These are phyloP conservation scores for Cebidichthys violaceus DNA, from an alignment of 2,113 vertebrate genomes.

Conservation along the genomic window DNA sequence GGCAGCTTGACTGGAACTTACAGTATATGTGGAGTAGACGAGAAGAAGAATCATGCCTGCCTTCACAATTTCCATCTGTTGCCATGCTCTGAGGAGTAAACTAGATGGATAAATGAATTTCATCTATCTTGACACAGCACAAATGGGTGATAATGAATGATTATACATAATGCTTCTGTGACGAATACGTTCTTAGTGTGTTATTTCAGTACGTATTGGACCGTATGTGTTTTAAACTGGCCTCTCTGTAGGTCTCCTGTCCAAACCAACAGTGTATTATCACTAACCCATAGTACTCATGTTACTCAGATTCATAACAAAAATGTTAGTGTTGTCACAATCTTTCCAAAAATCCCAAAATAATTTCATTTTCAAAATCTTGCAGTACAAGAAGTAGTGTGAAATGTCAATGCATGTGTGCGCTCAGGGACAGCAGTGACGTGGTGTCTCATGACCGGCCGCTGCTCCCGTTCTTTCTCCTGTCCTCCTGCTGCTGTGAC, in stretches of 20 bases:
- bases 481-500: slow-evolving; percentile 25
- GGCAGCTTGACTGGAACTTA: not conserved
- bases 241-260: no score
- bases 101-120: not conserved
- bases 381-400: not conserved
- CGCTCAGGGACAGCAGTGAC: not conserved
- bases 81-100: not conserved
- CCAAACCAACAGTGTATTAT: no score
- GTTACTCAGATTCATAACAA: not conserved
- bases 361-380: not conserved
- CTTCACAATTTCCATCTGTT: slow-evolving; percentile 3
- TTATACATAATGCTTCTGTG: not conserved
- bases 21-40: not conserved
- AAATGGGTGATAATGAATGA: not conserved
- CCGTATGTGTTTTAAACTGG: no score
- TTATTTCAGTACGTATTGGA: not conserved
- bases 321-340: not conserved
- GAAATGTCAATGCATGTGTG: not conserved
- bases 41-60: not conserved
- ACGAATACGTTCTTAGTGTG: not conserved
- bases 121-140: not conserved
- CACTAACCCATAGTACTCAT: not conserved
- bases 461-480: slow-evolving; percentile 1
- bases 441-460: slow-evolving; percentile 33
- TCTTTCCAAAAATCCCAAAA: not conserved